Evolutionary conservation across 53 echinoderm and acorn worm genomes (phyloP).

Genomic region (Antedon mediterranea): DNA sequence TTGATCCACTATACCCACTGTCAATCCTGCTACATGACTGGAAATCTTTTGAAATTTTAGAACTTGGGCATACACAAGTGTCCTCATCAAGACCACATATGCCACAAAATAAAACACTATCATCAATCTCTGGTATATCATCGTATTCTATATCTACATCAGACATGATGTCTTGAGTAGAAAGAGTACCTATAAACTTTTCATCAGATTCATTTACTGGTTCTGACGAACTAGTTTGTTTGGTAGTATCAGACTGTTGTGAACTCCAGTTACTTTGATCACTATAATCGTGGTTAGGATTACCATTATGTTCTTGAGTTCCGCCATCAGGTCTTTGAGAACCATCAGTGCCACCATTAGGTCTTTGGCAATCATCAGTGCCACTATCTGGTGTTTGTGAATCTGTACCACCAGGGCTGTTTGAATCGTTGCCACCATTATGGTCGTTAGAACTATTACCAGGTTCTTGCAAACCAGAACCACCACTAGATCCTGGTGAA

Average conservation of each 20-base stretch:
- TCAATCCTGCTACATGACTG: neutral
- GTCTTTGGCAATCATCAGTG: slow-evolving; percentile 3
- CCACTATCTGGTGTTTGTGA: slow-evolving; percentile 5
- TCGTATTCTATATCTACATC: slow-evolving; percentile 4
- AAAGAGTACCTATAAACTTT: too few relatives aligned
- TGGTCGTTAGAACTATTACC: too few relatives aligned
- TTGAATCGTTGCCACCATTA: slow-evolving; percentile 4
- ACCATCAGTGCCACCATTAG: neutral
- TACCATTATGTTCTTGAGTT: neutral
- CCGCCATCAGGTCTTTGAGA: neutral
- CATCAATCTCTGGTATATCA: slow-evolving; percentile 74
- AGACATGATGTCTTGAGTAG: neutral
- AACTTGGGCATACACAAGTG: slow-evolving; percentile 51
- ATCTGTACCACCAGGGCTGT: neutral
- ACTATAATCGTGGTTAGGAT: neutral
- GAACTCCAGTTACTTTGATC: too few relatives aligned
- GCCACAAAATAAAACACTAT: slow-evolving; percentile 60
- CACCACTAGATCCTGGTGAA: neutral
- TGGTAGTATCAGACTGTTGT: slow-evolving; percentile 7
- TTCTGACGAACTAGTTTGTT: neutral
- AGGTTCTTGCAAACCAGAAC: too few relatives aligned
- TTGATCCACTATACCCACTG: neutral
- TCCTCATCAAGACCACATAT: slow-evolving; percentile 80
- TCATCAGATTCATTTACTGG: neutral
- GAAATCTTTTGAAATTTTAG: neutral